These are phyloP conservation scores for Chroicocephalus ridibundus DNA, from an alignment of 2,113 vertebrate genomes.

Conservation along the genomic window DNA sequence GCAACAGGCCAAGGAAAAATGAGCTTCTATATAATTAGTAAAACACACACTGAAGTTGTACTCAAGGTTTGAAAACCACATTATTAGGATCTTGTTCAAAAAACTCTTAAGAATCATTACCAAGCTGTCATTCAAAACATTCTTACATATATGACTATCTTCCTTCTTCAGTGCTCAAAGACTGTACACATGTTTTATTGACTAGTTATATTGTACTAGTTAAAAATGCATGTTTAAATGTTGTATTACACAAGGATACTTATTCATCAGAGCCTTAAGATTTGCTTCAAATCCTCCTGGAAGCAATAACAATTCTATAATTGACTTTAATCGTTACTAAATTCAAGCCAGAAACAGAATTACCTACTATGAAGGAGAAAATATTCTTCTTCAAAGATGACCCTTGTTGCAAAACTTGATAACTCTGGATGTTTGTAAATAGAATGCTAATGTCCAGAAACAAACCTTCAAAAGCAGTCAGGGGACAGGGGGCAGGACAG, in stretches of 20 bases:
- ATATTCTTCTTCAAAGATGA: neutral
- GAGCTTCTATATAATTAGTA: neutral
- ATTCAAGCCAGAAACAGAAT: neutral
- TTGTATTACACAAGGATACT: neutral
- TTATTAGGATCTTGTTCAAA: neutral
- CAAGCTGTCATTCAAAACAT: neutral
- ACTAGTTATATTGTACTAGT: neutral
- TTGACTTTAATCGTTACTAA: neutral
- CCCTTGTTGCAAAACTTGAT: neutral
- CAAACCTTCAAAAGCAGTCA: neutral
- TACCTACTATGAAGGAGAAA: neutral
- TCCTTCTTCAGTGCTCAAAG: neutral
- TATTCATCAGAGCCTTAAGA: neutral
- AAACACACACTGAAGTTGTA: neutral
- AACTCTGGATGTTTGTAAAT: neutral
- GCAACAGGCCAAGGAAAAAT: neutral
- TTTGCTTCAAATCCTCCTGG: neutral
- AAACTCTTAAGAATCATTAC: neutral
- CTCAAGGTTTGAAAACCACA: neutral
- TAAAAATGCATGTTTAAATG: neutral
- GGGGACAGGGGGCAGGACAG: neutral
- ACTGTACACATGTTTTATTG: neutral
- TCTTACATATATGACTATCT: neutral
- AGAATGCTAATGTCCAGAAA: neutral
- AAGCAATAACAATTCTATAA: neutral